Evolutionary conservation across 2,113 vertebrate species (phyloP), one percentile per base, ranked within the genome.

Genomic region (Syngnathus floridae): DNA sequence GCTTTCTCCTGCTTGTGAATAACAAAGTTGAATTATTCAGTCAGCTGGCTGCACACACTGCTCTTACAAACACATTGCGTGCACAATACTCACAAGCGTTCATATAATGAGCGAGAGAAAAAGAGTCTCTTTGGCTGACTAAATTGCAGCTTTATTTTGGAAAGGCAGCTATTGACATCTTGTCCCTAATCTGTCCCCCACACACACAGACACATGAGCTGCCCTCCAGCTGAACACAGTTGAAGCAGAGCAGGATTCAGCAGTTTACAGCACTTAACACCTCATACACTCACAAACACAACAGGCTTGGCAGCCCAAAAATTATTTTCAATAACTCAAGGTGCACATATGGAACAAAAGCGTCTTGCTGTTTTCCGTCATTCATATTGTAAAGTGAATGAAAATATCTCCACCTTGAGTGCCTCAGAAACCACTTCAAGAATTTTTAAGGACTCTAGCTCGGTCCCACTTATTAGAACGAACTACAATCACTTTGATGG

Each of bases 241-340:
- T 51, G 58, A 45, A 80, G 74, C 72, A 78, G 71, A 72, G 68
- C 66, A 73, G 57, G 40, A 40, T 69, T 82, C 61, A 71, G 79
- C 69, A 46, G 67, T 70, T 31, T 31, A 31, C 26, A 0, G 13
- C 43, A 46, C 69, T 1, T n/a, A 19, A 21, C n/a, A 45, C 12
- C 9, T 62, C 22, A 31, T 35, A 38, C 40, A 31, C 22, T 22
- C 17, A 58, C 13, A 14, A 56, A 35, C 22, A 35, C 59, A 62
- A 71, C 57, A 55, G 26, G 55, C 57, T 80, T 77, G 71, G 74
- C 65, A 64, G 31, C 49, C 16, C 57, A 58, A 40, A 58, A 48
- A 64, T 45, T 63, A 60, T 67, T 75, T 62, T 67, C 67, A 56
- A 74, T 66, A 36, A 69, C 41, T 74, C 22, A 22, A 22, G 22